phyloP scores from a whole-genome alignment of 2,113 vertebrate genomes.

The human (Homo sapiens) region DNA sequence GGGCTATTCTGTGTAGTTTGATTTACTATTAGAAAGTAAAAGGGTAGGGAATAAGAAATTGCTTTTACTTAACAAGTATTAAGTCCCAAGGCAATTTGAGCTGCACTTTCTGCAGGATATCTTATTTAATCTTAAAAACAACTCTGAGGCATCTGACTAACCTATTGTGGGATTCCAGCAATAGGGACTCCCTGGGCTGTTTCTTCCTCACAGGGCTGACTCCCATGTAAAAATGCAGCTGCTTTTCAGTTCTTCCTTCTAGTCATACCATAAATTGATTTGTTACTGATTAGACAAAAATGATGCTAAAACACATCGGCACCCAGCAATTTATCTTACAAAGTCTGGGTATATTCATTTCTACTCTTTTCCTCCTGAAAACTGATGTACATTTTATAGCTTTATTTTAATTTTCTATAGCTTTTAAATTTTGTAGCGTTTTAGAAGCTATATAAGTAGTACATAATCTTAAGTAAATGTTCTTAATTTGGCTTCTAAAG shows the following conservation, averaged over 20 bases:
- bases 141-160: neutral
- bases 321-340: neutral
- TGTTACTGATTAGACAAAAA: neutral
- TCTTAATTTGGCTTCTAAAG: neutral
- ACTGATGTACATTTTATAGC: neutral
- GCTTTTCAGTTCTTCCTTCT: neutral
- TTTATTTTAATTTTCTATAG: neutral
- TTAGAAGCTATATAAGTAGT: neutral
- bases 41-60: neutral
- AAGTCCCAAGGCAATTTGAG: neutral
- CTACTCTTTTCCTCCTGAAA: neutral
- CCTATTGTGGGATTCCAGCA: neutral
- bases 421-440: neutral
- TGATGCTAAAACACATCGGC: neutral
- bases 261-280: neutral
- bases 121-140: neutral
- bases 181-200: neutral
- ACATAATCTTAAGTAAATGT: neutral
- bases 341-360: neutral
- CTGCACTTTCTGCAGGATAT: neutral
- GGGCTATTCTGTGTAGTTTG: neutral
- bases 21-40: neutral
- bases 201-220: neutral
- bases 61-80: neutral
- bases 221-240: neutral